Evolutionary conservation across 2,888 invertebrate genomes (phyloP).

Genomic region (Magallana nippona): DNA sequence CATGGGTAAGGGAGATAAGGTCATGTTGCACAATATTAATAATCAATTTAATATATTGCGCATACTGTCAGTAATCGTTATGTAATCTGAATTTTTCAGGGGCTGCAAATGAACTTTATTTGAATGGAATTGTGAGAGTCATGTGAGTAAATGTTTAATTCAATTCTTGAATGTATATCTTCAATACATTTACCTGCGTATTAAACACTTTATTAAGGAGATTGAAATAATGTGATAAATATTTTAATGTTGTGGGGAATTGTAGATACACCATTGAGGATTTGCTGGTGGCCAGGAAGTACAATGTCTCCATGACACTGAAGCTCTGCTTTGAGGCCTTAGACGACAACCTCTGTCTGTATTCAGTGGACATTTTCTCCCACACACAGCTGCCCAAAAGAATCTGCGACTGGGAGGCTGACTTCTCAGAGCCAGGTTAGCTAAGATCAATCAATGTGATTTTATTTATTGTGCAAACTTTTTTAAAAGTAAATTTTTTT

Average conservation of each 20-base stretch:
- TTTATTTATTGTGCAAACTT: too few species aligned
- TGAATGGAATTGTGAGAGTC: constrained; percentile 50
- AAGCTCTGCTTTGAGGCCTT: constrained; percentile 49
- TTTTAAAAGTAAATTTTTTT: too few species aligned
- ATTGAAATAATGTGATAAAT: background rate
- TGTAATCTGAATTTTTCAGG: constrained; percentile 44
- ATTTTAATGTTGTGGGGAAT: background rate
- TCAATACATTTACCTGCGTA: too few species aligned
- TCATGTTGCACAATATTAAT: background rate
- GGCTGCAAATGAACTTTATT: constrained; percentile 39
- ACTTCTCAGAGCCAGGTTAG: constrained; percentile 51
- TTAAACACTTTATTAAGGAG: too few species aligned
- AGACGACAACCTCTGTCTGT: constrained; percentile 45
- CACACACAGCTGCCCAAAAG: constrained; percentile 50
- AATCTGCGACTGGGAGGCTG: constrained; percentile 51
- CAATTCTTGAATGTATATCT: background rate
- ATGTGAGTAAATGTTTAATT: constrained; percentile 49
- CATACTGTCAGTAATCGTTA: background rate
- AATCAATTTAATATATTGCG: background rate
- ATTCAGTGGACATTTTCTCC: constrained; percentile 43
- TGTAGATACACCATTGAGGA: constrained; percentile 44
- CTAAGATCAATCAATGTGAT: too few species aligned
- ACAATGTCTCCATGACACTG: constrained; percentile 44
- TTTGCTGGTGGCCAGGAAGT: constrained; percentile 43
- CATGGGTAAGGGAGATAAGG: constrained; percentile 41